Base-by-base conservation (phyloP, 1,140 invertebrate species). In the Saccostrea cuccullata region DNA sequence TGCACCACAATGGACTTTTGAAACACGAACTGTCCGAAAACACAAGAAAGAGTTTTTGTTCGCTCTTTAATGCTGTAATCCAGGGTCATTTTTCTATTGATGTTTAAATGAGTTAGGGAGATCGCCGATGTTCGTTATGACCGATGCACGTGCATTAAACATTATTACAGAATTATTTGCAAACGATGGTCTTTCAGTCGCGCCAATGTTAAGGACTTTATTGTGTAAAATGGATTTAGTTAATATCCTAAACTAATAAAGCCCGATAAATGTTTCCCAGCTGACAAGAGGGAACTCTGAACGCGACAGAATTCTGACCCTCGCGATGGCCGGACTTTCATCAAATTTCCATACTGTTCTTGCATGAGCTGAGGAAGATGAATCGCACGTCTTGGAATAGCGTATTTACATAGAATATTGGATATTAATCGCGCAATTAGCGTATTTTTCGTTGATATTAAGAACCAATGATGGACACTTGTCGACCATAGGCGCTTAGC, bases 401-500 rank as follows among this genome's bases (percentile, higher is more conserved):
- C 70, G 70, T 77, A 77, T 77, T 77, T 77, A 77, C 70, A 77
- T 77, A 77, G 23, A 77, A 77, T 77, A 77, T 77, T 77, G 70
- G 70, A 77, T 77, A 77, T 77, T 77, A 77, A 77, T 77, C 70
- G 70, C 70, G 70, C 70, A 77, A 77, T 77, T 77, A 77, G 70
- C 70, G 70, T 77, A 77, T 77, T 77, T 77, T 77, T 77, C 70
- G 70, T 8, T 30, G 70, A 77, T 77, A 77, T 77, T 77, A 77
- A 77, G 70, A 77, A 30, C 26, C 70, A 77, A 77, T 77, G 70
- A 77, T 77, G 70, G 70, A 77, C 70, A 77, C 70, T 77, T 77
- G 70, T 77, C 70, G 70, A 77, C 70, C 11, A 77, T 26, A 13
- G 70, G 4, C 13, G 30, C 26, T 77, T 77, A 30, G 26, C 26